These are phyloP conservation scores for Valencia hispanica DNA, from an alignment of 2,797 vertebrate species.

Conservation along the genomic window DNA sequence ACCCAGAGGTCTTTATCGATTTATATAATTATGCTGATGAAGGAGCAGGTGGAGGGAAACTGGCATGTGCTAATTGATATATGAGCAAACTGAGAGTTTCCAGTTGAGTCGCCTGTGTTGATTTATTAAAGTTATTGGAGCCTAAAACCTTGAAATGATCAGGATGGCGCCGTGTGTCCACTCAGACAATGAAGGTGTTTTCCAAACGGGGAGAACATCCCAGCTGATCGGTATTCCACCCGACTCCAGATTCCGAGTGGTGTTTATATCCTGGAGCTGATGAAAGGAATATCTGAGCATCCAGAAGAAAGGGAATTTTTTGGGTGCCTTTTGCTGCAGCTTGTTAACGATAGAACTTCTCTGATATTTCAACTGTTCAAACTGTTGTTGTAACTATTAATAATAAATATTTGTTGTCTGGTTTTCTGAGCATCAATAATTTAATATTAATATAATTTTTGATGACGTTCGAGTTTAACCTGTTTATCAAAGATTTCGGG, in stretches of 20 bases:
- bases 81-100: constrained; percentile 18
- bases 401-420: no score
- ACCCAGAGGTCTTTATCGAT: background rate
- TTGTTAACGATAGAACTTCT: background rate
- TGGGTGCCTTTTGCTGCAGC: background rate
- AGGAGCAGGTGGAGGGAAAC: constrained; percentile 12
- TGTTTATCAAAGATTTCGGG: no score
- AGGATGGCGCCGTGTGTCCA: background rate
- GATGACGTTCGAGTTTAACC: no score
- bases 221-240: background rate
- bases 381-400: no score
- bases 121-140: constrained; percentile 41
- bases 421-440: no score
- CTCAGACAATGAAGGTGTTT: background rate
- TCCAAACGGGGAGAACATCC: background rate
- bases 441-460: no score
- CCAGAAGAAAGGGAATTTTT: background rate
- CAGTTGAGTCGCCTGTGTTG: constrained; percentile 20
- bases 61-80: constrained; percentile 34
- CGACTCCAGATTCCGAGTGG: background rate
- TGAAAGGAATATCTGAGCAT: background rate
- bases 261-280: background rate
- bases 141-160: constrained; percentile 4
- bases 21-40: constrained; percentile 21
- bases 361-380: background rate